phyloP scores from a whole-genome alignment of 2,888 invertebrate genomes.

The Stenodera caucasica region DNA sequence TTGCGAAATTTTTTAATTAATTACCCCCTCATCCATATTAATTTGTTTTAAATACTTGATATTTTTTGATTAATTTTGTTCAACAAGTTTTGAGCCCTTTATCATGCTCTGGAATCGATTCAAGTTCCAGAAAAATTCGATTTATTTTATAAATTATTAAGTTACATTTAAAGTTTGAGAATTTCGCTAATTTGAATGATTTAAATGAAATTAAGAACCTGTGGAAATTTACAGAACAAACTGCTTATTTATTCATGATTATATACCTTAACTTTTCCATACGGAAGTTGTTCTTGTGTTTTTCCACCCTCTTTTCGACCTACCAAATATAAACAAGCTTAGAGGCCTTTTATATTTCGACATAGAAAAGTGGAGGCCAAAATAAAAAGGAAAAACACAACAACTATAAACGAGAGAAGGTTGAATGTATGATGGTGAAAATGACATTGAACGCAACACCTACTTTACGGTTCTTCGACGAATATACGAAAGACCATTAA shows the following conservation, averaged over 20 bases:
- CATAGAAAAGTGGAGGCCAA: not conserved
- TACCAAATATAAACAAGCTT: not conserved
- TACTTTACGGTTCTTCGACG: slow-evolving; percentile 23
- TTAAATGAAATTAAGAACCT: no score
- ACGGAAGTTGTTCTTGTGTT: not conserved
- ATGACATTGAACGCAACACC: slow-evolving; percentile 25
- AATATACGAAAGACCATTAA: slow-evolving; percentile 36
- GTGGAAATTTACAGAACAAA: not conserved
- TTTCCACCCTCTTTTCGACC: not conserved
- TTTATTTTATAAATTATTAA: no score
- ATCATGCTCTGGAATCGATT: not conserved
- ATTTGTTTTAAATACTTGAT: slow-evolving; percentile 26
- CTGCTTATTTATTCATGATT: slow-evolving; percentile 8
- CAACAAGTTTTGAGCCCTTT: not conserved
- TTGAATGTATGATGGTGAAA: slow-evolving; percentile 12
- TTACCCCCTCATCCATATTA: slow-evolving; percentile 25
- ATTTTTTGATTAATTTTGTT: slow-evolving; percentile 19
- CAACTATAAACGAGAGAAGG: not conserved
- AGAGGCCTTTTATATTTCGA: not conserved
- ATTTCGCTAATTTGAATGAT: no score
- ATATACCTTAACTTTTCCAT: not conserved
- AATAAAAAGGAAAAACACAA: not conserved
- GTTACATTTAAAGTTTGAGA: no score
- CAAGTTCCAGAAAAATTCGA: not conserved
- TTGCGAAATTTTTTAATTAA: slow-evolving; percentile 15